phyloP scores from a whole-genome alignment of 2,888 invertebrate genomes.

The Cheilosia soror region DNA sequence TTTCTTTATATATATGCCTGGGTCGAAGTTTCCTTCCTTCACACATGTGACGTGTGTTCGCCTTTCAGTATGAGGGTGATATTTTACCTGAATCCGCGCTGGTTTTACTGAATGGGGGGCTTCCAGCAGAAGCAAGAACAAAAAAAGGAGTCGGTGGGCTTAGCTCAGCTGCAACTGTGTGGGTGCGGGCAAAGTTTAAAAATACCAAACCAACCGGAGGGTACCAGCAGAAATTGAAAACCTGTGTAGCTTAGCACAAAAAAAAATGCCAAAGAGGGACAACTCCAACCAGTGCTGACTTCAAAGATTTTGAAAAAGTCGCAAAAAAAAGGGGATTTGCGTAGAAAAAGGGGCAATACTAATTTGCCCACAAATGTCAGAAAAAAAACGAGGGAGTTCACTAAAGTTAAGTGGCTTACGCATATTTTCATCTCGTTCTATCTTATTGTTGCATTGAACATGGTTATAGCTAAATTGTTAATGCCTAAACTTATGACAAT shows the following conservation, averaged over 20 bases:
- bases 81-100: slow-evolving; percentile 38
- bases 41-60: slow-evolving; percentile 34
- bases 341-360: too few species aligned
- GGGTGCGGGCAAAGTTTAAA: slow-evolving; percentile 31
- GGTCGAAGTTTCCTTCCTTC: slow-evolving; percentile 22
- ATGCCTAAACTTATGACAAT: too few species aligned
- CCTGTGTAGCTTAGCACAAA: slow-evolving; percentile 25
- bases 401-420: too few species aligned
- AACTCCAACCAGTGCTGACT: too few species aligned
- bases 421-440: too few species aligned
- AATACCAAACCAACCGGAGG: slow-evolving; percentile 33
- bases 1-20: slow-evolving; percentile 36
- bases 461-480: too few species aligned
- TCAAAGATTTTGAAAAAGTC: too few species aligned
- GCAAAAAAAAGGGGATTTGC: too few species aligned
- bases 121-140: slow-evolving; percentile 10
- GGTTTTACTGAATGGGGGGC: slow-evolving; percentile 48
- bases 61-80: background rate
- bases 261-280: slow-evolving; percentile 6
- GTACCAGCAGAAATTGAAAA: slow-evolving; percentile 61
- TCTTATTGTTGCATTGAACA: too few species aligned
- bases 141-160: slow-evolving; percentile 15
- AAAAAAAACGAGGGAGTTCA: too few species aligned
- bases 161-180: slow-evolving; percentile 20
- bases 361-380: too few species aligned